Conservation (phyloP, 1,140 invertebrate genomes). For the Hyphantria cunea region DNA sequence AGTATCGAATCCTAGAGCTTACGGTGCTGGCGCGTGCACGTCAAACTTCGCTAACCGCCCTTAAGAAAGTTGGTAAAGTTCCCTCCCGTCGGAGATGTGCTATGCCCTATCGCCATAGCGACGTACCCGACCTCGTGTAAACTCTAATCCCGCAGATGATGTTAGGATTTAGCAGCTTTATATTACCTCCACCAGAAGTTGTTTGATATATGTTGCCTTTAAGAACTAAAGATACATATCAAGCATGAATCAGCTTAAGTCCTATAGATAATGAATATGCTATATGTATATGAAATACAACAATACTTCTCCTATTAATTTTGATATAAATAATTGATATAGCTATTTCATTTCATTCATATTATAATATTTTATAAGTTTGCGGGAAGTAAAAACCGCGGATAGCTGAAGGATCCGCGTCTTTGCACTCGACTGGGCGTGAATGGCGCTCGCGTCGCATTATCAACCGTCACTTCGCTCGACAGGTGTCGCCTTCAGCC, state of each 20-base stretch:
- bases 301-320: no score
- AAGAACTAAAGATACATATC: constrained; percentile 38
- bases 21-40: constrained; percentile 67
- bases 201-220: constrained; percentile 59
- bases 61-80: constrained; percentile 78
- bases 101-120: constrained; percentile 58
- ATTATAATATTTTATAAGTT: constrained; percentile 19
- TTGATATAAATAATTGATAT: constrained; percentile 1
- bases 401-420: constrained; percentile 49
- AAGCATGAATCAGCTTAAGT: constrained; percentile 22
- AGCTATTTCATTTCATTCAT: neutral
- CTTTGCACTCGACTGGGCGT: constrained; percentile 66
- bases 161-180: constrained; percentile 73
- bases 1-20: constrained; percentile 73
- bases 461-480: constrained; percentile 77
- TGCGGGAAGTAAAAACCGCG: constrained; percentile 25
- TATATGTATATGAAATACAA: no score
- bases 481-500: constrained; percentile 81
- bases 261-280: no score
- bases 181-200: constrained; percentile 62
- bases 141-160: constrained; percentile 77
- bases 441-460: constrained; percentile 77
- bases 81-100: constrained; percentile 68
- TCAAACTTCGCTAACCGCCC: constrained; percentile 77
- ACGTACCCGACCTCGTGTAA: constrained; percentile 68